Conservation (phyloP, 1,140 invertebrate species). For the Araneus ventricosus region DNA sequence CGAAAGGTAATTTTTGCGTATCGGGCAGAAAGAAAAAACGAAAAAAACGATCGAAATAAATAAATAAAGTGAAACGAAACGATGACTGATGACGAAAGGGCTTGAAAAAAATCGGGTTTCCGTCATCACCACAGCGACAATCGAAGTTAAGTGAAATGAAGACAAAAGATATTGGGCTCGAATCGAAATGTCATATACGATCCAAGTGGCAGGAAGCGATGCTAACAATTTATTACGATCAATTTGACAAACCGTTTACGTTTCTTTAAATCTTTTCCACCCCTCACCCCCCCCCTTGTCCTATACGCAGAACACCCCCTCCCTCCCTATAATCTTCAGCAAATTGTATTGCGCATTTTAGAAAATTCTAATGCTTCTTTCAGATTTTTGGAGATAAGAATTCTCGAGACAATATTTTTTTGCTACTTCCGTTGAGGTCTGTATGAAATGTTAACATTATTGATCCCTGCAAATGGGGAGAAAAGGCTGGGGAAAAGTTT, state of each 20-base stretch:
- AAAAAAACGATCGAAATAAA: not conserved
- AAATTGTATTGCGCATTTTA: constrained; percentile 55
- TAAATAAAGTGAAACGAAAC: not conserved
- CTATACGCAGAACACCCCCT: not conserved
- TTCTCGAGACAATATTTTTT: not conserved
- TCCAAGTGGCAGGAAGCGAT: constrained; percentile 33
- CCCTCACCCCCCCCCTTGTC: not conserved
- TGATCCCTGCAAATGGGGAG: constrained; percentile 15
- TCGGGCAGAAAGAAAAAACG: not conserved
- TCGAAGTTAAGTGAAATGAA: constrained; percentile 66
- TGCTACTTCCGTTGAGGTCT: not conserved
- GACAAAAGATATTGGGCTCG: constrained; percentile 49
- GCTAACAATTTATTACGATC: constrained; percentile 69
- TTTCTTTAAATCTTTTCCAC: constrained; percentile 30
- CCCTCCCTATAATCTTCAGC: constrained; percentile 40
- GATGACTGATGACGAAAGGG: constrained; percentile 38
- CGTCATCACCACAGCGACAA: constrained; percentile 55
- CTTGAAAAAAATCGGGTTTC: constrained; percentile 68
- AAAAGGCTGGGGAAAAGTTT: not conserved
- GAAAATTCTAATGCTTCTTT: constrained; percentile 63
- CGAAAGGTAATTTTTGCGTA: constrained; percentile 5
- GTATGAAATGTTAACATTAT: constrained; percentile 39
- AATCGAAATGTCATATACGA: constrained; percentile 52
- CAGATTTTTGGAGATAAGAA: not conserved
- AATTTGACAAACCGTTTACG: constrained; percentile 71